Conservation (phyloP, 2,888 invertebrate genomes). For the Rhabditoides inermis region DNA sequence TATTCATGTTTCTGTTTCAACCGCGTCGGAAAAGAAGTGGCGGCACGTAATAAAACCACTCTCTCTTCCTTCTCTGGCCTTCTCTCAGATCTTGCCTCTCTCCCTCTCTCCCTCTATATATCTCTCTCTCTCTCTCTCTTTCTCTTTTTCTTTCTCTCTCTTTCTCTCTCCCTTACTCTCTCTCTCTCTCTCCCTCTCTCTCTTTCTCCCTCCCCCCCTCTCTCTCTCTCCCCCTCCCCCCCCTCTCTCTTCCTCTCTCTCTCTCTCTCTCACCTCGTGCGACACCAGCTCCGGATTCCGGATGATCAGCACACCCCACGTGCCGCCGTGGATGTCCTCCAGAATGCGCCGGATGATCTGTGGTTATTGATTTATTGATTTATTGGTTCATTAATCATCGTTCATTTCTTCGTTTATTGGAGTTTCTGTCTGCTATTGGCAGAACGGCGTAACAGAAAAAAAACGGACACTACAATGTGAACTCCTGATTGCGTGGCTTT, state of each 20-base stretch:
- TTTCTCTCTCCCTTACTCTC: conserved; percentile 1
- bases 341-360: conserved; percentile 48
- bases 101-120: conserved; percentile 3
- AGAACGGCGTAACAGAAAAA: too few species aligned
- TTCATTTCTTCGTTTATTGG: too few species aligned
- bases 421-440: too few species aligned
- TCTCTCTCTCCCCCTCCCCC: neutral
- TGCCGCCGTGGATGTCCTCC: conserved; percentile 51
- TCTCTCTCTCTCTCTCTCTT: neutral
- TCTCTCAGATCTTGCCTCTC: conserved; percentile 2
- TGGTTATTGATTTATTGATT: too few species aligned
- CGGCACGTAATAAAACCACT: too few species aligned
- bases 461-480: too few species aligned
- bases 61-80: conserved; percentile 3
- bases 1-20: too few species aligned
- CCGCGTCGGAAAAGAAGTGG: too few species aligned
- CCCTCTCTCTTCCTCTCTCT: conserved; percentile 1
- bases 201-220: neutral
- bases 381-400: too few species aligned
- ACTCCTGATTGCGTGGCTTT: too few species aligned
- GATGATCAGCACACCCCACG: conserved; percentile 50
- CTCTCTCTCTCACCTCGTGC: conserved; percentile 16
- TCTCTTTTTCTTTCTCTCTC: neutral
- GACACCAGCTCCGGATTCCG: conserved; percentile 40
- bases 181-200: neutral